Base-by-base conservation (phyloP, 2,888 invertebrate species). In the Ichneumoninae sp. region DNA sequence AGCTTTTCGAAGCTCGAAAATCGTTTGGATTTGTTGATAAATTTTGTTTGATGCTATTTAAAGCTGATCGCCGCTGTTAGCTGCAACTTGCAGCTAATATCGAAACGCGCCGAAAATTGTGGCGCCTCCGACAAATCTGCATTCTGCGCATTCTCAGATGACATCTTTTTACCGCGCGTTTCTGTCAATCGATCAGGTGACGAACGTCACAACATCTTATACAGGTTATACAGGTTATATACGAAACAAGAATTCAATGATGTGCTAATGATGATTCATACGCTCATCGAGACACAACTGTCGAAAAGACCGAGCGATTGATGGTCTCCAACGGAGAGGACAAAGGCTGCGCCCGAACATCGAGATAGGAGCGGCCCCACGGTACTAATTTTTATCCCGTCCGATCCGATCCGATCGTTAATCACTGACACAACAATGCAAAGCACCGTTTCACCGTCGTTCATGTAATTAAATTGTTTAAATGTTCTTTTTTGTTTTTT, bases 331-430 rank as follows among this genome's bases (percentile, higher is more conserved):
- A 33, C 57, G 26, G 19, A 26, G 57, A 57, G 30, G 66, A 66
- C 5, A 71, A 76, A 68, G 66, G 71, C 66, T 30, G 71, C 68
- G 60, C 50, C 52, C 6, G 60, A 80, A 83, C 66, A 80, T 76
- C 83, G 54, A 65, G 50, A 30, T 40, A 10, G 19, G 30, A 71
- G 50, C 65, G 40, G 54, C 71, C 71, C 44, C 70, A 75, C 54
- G 76, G 83, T 80, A 83, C 16, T 44, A 26, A 52, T 47, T 47
- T 36, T 44, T 68, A 19, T 44, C 40, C 16, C 16, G 8, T 36
- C 30, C 30, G 7, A 10, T 44, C 6, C 52, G 13, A 47, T 72
- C 50, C 10, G 19, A 26, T 74, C 40, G 1, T 7, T 30, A 6
- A 72, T 71, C 19, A 1, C 26, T 1, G 33, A 65, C 44, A 10